Percentiles rank a stretch among this genome's conserved stretches.
Conservation (phyloP, 2,888 invertebrate species). For the Entomobrya proxima region DNA sequence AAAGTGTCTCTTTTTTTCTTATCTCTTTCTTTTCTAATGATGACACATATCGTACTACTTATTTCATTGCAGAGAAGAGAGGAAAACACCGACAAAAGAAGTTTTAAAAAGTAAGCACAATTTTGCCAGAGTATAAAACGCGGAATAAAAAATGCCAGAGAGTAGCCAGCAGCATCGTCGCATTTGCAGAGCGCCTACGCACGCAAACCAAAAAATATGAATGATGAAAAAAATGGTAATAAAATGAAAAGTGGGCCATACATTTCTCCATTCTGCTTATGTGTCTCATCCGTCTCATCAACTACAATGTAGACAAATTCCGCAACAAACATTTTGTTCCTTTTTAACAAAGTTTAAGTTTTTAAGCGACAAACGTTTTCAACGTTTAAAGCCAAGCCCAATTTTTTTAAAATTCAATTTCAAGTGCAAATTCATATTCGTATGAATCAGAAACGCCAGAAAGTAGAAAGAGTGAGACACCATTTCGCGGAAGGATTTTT, state of each 20-base stretch:
- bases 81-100: conserved; percentile 38
- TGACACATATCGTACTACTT: conserved; percentile 25
- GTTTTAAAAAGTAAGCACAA: background rate
- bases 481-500: background rate
- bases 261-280: conserved; percentile 35
- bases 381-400: background rate
- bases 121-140: background rate
- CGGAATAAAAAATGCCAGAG: conserved; percentile 15
- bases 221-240: conserved; percentile 36
- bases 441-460: background rate
- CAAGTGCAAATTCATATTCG: background rate
- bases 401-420: conserved; percentile 5
- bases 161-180: conserved; percentile 34
- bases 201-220: no score
- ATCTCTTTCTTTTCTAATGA: background rate
- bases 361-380: background rate
- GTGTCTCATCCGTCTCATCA: background rate
- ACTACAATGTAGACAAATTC: background rate
- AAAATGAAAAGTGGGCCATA: conserved; percentile 51
- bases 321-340: background rate
- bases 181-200: no score
- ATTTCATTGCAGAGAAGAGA: no score
- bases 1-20: conserved; percentile 1
- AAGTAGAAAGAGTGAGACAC: background rate
- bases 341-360: background rate